Conservation (phyloP, 2,113 vertebrate species). For the Esox niger region DNA sequence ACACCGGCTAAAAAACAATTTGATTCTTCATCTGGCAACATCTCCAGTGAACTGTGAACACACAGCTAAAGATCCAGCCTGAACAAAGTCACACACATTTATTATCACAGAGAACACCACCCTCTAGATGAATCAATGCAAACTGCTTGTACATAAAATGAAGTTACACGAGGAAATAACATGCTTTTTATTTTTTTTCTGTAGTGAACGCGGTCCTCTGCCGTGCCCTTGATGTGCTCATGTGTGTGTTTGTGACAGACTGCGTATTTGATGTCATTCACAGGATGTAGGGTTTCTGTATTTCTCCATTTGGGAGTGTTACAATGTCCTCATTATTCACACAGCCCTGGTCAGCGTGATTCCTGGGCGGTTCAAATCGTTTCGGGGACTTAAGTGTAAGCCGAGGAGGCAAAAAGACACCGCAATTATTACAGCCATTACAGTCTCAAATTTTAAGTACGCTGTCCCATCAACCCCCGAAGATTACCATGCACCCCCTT, state of each 20-base stretch:
- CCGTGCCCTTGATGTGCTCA: too few relatives aligned
- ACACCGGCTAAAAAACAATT: conserved; percentile 51
- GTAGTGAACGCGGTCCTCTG: conserved; percentile 1
- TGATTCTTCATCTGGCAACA: conserved; percentile 51
- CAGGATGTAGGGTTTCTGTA: too few relatives aligned
- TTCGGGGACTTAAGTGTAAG: background rate
- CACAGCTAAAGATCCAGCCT: conserved; percentile 43
- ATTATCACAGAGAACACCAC: conserved; percentile 54
- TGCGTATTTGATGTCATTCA: background rate
- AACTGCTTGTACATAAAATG: conserved; percentile 59
- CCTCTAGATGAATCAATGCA: conserved; percentile 64
- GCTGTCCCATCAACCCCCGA: conserved; percentile 49
- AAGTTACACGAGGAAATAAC: conserved; percentile 59
- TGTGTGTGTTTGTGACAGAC: conserved; percentile 19
- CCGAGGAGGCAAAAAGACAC: conserved; percentile 56
- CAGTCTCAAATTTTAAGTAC: conserved; percentile 67
- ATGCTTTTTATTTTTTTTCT: too few relatives aligned
- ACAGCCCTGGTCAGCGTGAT: too few relatives aligned
- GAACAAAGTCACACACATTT: conserved; percentile 58
- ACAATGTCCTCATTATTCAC: too few relatives aligned
- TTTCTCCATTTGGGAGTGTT: too few relatives aligned
- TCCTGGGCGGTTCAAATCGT: too few relatives aligned
- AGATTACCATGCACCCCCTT: conserved; percentile 53
- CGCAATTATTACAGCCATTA: conserved; percentile 68
- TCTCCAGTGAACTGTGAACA: background rate